Conservation (phyloP, 2,113 vertebrate genomes). For the Nannobrachium achirus region DNA sequence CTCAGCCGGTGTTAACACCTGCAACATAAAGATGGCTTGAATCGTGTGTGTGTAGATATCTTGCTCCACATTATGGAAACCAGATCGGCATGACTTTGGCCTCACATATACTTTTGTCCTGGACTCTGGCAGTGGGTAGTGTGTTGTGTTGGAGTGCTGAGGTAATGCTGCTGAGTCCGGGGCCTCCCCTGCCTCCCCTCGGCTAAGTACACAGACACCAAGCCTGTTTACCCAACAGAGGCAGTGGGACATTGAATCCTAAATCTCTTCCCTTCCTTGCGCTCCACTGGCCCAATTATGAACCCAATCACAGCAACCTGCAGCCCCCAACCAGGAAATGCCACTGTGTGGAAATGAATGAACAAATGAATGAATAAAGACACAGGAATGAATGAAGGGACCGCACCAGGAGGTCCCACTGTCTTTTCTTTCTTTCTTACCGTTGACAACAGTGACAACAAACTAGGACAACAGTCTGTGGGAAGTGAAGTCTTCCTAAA, state of each 20-base stretch:
- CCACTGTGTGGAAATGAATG: constrained; percentile 44
- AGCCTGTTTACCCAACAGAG: constrained; percentile 78
- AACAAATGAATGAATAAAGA: not conserved
- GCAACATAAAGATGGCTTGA: too few relatives aligned
- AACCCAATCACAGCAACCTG: constrained; percentile 58
- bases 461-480: too few relatives aligned
- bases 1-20: too few relatives aligned
- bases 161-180: constrained; percentile 37
- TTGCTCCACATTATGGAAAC: too few relatives aligned
- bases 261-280: constrained; percentile 72
- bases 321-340: constrained; percentile 50
- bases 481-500: too few relatives aligned
- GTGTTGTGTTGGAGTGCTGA: not conserved
- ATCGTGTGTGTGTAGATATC: too few relatives aligned
- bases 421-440: too few relatives aligned
- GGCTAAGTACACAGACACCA: constrained; percentile 70
- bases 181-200: constrained; percentile 60
- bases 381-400: constrained; percentile 29
- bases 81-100: constrained; percentile 25
- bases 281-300: constrained; percentile 71
- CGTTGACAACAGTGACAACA: too few relatives aligned
- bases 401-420: not conserved
- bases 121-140: constrained; percentile 52
- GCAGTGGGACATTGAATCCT: constrained; percentile 73
- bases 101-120: constrained; percentile 46